These are phyloP conservation scores for Pachliopta kotzebuea DNA, from an alignment of 2,888 invertebrate genomes.

Conservation along the genomic window DNA sequence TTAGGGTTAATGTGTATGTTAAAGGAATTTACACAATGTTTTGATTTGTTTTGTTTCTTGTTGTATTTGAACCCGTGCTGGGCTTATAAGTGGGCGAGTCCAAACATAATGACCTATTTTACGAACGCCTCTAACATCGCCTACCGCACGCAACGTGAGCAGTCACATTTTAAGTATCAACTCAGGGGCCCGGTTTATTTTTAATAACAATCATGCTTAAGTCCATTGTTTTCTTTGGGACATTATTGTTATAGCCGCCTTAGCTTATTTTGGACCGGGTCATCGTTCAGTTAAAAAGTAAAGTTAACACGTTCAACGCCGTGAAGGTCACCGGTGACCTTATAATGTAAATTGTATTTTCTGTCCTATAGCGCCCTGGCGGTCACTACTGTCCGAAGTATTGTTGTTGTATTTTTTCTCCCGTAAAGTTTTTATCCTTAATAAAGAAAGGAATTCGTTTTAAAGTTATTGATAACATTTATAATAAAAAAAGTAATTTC, in stretches of 20 bases:
- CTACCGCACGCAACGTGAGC: constrained; percentile 69
- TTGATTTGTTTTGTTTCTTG: constrained; percentile 39
- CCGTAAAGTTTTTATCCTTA: too few species aligned
- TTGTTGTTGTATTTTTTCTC: too few species aligned
- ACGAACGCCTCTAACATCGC: constrained; percentile 59
- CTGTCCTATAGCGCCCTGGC: too few species aligned
- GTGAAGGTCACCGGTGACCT: too few species aligned
- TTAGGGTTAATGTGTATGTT: too few species aligned
- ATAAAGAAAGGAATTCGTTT: too few species aligned
- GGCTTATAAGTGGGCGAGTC: constrained; percentile 66
- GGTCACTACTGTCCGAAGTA: too few species aligned
- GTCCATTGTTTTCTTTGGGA: constrained; percentile 70
- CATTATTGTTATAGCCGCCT: constrained; percentile 53
- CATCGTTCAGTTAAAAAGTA: constrained; percentile 12
- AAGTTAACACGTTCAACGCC: not conserved
- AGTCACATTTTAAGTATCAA: constrained; percentile 66
- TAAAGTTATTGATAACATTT: too few species aligned
- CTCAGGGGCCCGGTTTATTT: constrained; percentile 60
- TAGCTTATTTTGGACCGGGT: constrained; percentile 24
- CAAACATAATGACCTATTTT: constrained; percentile 65
- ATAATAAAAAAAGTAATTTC: too few species aligned
- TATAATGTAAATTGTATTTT: too few species aligned
- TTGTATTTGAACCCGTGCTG: constrained; percentile 51
- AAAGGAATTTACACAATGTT: not conserved
- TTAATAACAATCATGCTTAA: constrained; percentile 59